phyloP scores from a whole-genome alignment of 2,888 invertebrate species.

The Ryuthela nishihirai region DNA sequence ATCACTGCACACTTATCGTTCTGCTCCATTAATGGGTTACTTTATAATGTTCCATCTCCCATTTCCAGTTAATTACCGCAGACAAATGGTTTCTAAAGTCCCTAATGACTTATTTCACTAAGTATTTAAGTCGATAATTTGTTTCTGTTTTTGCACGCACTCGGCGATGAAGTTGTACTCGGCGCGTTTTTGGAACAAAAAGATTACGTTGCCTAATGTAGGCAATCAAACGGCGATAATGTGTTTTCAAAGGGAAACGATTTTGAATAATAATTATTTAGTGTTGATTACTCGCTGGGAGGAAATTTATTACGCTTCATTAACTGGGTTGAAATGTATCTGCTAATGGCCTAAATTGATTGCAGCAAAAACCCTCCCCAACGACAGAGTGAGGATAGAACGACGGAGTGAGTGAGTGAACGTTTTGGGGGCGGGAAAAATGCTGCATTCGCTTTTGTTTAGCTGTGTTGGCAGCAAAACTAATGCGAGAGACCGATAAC shows the following conservation, averaged over 20 bases:
- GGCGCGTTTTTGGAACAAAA: slow-evolving; percentile 31
- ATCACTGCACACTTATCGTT: slow-evolving; percentile 30
- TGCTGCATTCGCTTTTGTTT: too few species aligned
- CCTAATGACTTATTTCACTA: slow-evolving; percentile 37
- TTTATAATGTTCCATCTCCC: slow-evolving; percentile 35
- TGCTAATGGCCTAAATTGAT: slow-evolving; percentile 33
- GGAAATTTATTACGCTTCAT: slow-evolving; percentile 33
- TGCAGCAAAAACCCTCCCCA: slow-evolving; percentile 33
- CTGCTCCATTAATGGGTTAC: slow-evolving; percentile 31
- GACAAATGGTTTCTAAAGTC: slow-evolving; percentile 37
- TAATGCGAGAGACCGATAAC: too few species aligned
- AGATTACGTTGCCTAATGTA: slow-evolving; percentile 9
- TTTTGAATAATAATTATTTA: slow-evolving; percentile 36
- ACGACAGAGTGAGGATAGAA: too few species aligned
- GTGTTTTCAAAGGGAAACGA: slow-evolving; percentile 1
- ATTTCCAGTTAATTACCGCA: slow-evolving; percentile 35
- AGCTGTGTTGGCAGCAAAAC: too few species aligned
- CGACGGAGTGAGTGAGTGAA: too few species aligned
- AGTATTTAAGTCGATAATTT: slow-evolving; percentile 38
- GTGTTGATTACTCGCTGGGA: slow-evolving; percentile 28
- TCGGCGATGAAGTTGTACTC: slow-evolving; percentile 2
- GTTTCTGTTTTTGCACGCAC: slow-evolving; percentile 35
- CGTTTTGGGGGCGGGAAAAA: too few species aligned
- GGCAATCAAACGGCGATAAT: neutral
- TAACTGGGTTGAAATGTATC: slow-evolving; percentile 27